Percentiles rank a stretch among this genome's conserved stretches.
phyloP scores from a whole-genome alignment of 2,797 vertebrate genomes.

The Lycodopsis pacificus region DNA sequence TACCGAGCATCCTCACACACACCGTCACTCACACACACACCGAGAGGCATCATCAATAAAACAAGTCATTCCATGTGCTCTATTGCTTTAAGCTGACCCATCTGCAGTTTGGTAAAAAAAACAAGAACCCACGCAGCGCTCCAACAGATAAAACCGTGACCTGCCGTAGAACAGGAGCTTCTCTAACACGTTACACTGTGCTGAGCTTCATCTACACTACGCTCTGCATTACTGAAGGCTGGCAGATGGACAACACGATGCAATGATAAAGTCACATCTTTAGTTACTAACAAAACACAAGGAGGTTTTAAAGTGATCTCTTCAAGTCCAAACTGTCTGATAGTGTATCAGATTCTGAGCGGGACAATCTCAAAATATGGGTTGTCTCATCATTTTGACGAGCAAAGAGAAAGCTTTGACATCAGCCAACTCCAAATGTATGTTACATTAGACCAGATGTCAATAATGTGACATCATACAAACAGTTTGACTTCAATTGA shows the following conservation, averaged over 20 bases:
- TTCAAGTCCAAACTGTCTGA: neutral
- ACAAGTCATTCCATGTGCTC: conserved; percentile 37
- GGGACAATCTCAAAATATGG: neutral
- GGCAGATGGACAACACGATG: neutral
- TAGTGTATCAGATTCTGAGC: neutral
- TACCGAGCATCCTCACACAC: conserved; percentile 2
- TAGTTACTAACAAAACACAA: neutral
- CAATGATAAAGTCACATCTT: too few species aligned
- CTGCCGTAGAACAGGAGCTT: conserved; percentile 13
- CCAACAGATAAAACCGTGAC: conserved; percentile 12
- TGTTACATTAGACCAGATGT: neutral
- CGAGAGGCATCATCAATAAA: conserved; percentile 30
- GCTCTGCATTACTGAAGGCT: too few species aligned
- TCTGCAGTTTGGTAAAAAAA: conserved; percentile 35
- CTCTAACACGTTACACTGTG: conserved; percentile 41
- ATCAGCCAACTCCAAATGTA: neutral
- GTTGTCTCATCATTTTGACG: neutral
- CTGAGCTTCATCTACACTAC: conserved; percentile 4
- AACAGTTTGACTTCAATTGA: neutral
- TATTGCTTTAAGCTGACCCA: conserved; percentile 45
- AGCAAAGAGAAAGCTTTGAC: neutral
- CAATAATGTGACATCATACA: neutral
- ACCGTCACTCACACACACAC: neutral
- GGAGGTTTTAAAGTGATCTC: too few species aligned
- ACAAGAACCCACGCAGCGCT: conserved; percentile 6